These are phyloP conservation scores for Meandrina meandrites DNA, from an alignment of 92 coral and sea anemone species.

Conservation along the genomic window DNA sequence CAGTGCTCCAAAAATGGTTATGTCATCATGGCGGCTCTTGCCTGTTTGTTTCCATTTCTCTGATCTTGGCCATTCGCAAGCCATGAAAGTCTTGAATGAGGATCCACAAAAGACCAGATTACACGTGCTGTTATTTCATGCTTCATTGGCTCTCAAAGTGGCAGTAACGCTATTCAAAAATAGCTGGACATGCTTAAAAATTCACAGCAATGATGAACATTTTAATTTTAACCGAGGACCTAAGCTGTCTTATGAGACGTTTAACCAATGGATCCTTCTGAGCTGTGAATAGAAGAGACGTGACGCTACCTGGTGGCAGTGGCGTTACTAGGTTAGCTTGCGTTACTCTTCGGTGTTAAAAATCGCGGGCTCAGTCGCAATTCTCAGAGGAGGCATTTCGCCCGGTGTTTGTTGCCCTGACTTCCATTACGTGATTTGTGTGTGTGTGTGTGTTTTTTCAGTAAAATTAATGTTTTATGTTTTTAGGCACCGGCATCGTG, in stretches of 20 bases:
- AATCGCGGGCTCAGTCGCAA: too few relatives aligned
- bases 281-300: constrained; percentile 11
- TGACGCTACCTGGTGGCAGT: background rate
- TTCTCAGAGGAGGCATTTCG: too few relatives aligned
- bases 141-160: background rate
- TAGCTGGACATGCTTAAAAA: background rate
- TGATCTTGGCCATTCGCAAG: too few relatives aligned
- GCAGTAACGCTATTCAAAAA: background rate
- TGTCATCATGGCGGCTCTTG: too few relatives aligned
- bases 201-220: constrained; percentile 40
- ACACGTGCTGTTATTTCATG: background rate
- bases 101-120: too few relatives aligned
- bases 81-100: too few relatives aligned
- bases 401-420: too few relatives aligned
- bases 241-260: constrained; percentile 3
- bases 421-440: too few relatives aligned
- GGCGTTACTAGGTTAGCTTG: background rate
- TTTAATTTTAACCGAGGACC: constrained; percentile 13
- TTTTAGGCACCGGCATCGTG: constrained; percentile 93
- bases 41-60: too few relatives aligned
- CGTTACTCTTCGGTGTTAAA: background rate
- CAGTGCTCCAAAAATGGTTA: too few relatives aligned
- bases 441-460: too few relatives aligned
- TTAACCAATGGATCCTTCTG: constrained; percentile 54
- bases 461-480: background rate